phyloP scores from a whole-genome alignment of 1,140 invertebrate genomes.

The Oryctes rhinoceros region DNA sequence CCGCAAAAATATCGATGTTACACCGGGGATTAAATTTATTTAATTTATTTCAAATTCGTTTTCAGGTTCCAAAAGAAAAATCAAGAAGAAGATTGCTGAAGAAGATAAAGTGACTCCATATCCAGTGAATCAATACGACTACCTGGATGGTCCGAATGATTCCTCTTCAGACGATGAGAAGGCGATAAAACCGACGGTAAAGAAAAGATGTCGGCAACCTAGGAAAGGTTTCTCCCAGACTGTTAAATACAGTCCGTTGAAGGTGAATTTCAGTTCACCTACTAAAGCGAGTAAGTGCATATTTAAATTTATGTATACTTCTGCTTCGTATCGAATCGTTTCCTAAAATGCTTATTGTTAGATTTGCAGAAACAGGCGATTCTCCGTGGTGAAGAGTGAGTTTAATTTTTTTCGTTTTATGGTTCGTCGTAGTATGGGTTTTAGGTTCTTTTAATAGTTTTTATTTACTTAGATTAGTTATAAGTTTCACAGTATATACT shows the following conservation, averaged over 20 bases:
- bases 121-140: constrained; percentile 1
- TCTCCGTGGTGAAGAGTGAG: constrained; percentile 18
- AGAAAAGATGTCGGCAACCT: not conserved
- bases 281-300: not conserved
- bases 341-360: not conserved
- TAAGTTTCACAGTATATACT: too few species aligned
- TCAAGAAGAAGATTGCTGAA: not conserved
- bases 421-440: not conserved
- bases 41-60: not conserved
- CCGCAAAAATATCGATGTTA: too few species aligned
- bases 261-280: not conserved
- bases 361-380: constrained; percentile 31
- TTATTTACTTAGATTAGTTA: too few species aligned
- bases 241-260: constrained; percentile 8
- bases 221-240: not conserved
- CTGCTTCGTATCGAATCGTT: too few species aligned
- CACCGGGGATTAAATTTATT: too few species aligned
- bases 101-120: not conserved
- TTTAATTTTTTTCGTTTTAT: constrained; percentile 14
- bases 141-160: constrained; percentile 49
- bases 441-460: not conserved
- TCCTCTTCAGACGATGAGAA: constrained; percentile 50
- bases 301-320: too few species aligned
- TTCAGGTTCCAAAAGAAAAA: not conserved
- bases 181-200: not conserved